A percentile compares a stretch with the other conserved stretches of the same genome.
Conservation (phyloP, 1,140 invertebrate species). For the Centruroides vittatus region DNA sequence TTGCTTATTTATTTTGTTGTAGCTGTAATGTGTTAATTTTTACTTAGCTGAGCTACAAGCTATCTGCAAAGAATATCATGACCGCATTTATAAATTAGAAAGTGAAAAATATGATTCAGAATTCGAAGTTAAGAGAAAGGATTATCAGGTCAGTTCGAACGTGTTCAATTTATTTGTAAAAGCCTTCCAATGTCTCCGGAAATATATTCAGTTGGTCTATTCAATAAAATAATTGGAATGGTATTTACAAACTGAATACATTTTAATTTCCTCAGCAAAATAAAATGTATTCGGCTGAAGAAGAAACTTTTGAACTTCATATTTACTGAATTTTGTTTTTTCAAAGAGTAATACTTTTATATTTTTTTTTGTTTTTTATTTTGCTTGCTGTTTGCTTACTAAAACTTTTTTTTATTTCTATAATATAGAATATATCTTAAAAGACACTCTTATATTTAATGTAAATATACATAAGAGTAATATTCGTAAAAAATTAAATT, state of each 20-base stretch:
- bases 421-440: too few species aligned
- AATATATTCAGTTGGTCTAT: background rate
- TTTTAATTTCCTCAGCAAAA: background rate
- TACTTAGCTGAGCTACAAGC: conserved; percentile 89
- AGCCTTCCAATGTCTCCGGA: background rate
- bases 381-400: too few species aligned
- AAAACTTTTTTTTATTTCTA: too few species aligned
- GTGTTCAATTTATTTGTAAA: background rate
- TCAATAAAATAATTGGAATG: background rate
- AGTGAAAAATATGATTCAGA: conserved; percentile 98
- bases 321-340: too few species aligned
- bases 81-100: conserved; percentile 77
- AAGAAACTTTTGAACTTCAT: too few species aligned
- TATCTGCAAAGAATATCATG: conserved; percentile 88
- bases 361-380: too few species aligned
- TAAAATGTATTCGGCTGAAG: too few species aligned
- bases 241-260: background rate
- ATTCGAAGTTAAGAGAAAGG: conserved; percentile 82
- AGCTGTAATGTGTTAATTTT: conserved; percentile 10
- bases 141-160: conserved; percentile 63
- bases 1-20: background rate
- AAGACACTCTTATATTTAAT: too few species aligned
- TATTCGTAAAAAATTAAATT: too few species aligned
- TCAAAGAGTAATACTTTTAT: too few species aligned
- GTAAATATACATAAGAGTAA: too few species aligned